phyloP scores from a whole-genome alignment of 2,113 vertebrate species.

The Serilophus lunatus region DNA sequence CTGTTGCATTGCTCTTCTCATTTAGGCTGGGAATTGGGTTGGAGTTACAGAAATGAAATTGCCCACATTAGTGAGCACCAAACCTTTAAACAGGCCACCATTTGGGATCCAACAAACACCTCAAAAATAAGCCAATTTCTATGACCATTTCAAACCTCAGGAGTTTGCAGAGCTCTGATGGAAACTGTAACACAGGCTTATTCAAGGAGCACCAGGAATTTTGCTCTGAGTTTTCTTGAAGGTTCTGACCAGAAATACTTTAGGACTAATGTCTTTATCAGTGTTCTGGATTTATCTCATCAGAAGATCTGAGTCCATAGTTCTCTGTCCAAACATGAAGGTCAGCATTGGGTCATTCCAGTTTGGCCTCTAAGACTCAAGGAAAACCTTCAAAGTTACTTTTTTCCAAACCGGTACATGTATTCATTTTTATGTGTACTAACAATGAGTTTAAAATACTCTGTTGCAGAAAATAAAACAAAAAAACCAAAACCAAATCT shows the following conservation, averaged over 20 bases:
- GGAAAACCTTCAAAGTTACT: background rate
- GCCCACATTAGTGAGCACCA: background rate
- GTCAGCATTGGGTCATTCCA: background rate
- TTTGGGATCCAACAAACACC: background rate
- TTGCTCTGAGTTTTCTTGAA: background rate
- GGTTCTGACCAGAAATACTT: background rate
- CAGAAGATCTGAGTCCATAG: background rate
- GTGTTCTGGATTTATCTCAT: background rate
- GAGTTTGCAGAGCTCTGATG: background rate
- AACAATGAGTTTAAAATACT: background rate
- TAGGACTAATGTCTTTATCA: background rate
- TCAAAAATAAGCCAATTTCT: background rate
- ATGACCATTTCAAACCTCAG: background rate
- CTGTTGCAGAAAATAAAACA: background rate
- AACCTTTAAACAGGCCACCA: slow-evolving; percentile 20
- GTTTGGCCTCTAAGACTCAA: background rate
- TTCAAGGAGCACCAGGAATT: background rate
- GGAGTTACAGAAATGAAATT: slow-evolving; percentile 12
- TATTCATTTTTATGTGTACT: background rate
- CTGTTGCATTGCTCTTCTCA: slow-evolving; percentile 42
- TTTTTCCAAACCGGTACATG: background rate
- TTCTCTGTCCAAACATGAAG: background rate
- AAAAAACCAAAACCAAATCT: background rate
- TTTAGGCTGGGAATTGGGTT: slow-evolving; percentile 26
- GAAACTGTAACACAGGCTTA: background rate